Evolutionary conservation across 2,888 invertebrate genomes (phyloP), one percentile per base, ranked within the genome.

Genomic region (Drosophila leonis): DNA sequence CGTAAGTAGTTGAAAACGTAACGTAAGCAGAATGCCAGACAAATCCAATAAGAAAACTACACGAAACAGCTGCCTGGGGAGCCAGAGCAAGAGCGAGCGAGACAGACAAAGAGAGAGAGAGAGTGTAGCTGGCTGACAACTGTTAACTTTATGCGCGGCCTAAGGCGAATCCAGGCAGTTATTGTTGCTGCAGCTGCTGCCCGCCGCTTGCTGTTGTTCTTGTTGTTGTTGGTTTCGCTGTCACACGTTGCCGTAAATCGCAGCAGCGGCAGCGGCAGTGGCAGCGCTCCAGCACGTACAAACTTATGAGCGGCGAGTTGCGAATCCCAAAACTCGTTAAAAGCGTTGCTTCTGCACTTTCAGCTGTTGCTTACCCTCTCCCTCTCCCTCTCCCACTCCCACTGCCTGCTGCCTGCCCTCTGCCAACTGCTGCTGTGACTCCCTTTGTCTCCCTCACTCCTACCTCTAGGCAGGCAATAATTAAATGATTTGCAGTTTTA

Each of bases 271-370:
- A 33, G 33, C 57, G 39, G 63, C 66, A 41, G 52, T 41, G 27
- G 63, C 48, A 24, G 8, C 59, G 65, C 68, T 63, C 75, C 48
- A 66, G 68, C 83, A 83, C 83, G 83, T 83, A 83, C 76, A 52
- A 82, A 70, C 78, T 63, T 80, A 80, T 66, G 74, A 65, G 61
- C 64, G 62, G 61, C 59, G 54, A 15, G 57, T 12, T n/a, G 37
- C 42, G 57, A 70, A 64, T 82, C 83, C 83, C 88, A 85, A 82
- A 83, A 82, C 83, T 83, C 83, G 85, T 88, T 88, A 88, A 85
- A 83, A 79, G 64, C 66, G 67, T 52, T 79, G 74, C 70, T 72
- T 72, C 60, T 82, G 79, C 70, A 65, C 68, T 54, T 49, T 71
- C 65, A 55, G 24, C 35, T 55, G 39, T 52, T 33, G 33, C 51